Evolutionary conservation across 2,888 invertebrate species (phyloP).

Genomic region (Caradrina kadenii): DNA sequence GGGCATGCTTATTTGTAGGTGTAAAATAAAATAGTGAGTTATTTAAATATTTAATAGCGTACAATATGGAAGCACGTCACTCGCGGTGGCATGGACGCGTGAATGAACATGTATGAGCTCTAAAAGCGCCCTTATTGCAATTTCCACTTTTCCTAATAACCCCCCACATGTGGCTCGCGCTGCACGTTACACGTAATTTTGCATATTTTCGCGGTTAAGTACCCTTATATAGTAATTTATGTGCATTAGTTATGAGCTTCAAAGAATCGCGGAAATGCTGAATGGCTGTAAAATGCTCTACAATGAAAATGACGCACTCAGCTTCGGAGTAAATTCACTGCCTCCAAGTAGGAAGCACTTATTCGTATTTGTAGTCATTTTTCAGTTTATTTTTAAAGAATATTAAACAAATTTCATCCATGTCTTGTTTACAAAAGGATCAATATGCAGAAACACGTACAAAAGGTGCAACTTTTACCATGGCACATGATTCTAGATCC

Average conservation of each 20-base stretch:
- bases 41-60: conserved; percentile 41
- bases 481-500: too few relatives aligned
- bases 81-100: conserved; percentile 49
- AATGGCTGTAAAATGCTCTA: conserved; percentile 63
- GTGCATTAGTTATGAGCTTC: conserved; percentile 79
- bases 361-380: conserved; percentile 17
- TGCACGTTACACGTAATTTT: conserved; percentile 79
- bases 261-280: conserved; percentile 73
- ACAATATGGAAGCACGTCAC: conserved; percentile 47
- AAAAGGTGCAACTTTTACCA: too few relatives aligned
- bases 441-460: conserved; percentile 7
- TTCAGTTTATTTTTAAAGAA: conserved; percentile 1
- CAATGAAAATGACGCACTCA: conserved; percentile 62
- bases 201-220: conserved; percentile 80
- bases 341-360: conserved; percentile 24
- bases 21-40: conserved; percentile 27
- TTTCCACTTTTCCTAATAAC: conserved; percentile 81
- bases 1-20: not conserved
- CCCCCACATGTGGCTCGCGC: conserved; percentile 73
- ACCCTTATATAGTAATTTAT: conserved; percentile 80
- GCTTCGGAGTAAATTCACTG: conserved; percentile 46
- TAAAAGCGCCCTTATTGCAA: conserved; percentile 74
- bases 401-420: conserved; percentile 12
- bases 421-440: conserved; percentile 16
- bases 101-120: conserved; percentile 66